Base-by-base conservation (phyloP, 2,113 vertebrate species). In the Cyprinus carpio region DNA sequence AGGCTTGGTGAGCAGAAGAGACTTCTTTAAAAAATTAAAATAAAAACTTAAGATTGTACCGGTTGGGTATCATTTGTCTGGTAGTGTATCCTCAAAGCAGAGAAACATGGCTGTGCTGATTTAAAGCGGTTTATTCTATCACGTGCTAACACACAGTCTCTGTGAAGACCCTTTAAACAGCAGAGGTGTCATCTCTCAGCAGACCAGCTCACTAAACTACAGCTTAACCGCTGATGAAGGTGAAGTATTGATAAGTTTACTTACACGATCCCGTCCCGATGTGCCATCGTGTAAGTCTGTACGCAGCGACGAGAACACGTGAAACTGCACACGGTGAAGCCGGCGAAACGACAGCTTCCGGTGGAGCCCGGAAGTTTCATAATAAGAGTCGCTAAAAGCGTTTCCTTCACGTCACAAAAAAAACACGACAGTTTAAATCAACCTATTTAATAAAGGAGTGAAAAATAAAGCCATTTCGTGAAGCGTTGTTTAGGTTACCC, bases 261-360 rank as follows among this genome's bases (percentile, higher is more conserved):
- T 93, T 71, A 95, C 94, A 91, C 56, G 7, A 95, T 46, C 9
- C 84, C 89, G 81, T 92, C 90, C 8, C 81, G 34, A 6, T 92
- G 90, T 8, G 91, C 84, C 93, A 94, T 94, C 49, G 80, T 88
- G 10, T 16, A 9, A 1, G 2, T 13, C 13, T n/a, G 6, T 25
- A 3, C 3, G 4, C 12, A 4, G 18, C 4, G 76, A 79, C 27
- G 20, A 4, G 6, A 80, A 83, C 85, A 87, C 85, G 85, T 83
- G 85, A 20, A 49, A 11, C 27, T 1, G 29, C 8, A 3, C 34
- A 1, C 27, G 0, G 34, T 16, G 77, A 80, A 64, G 37, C 77
- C n/a, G 25, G 58, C 0, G 8, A 64, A 64, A 64, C 20, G 1
- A 25, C 12, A 1, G 1, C n/a, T 40, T 80, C 77, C 58, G 58